Conservation (phyloP, 1,140 invertebrate genomes). For the Orchesella cincta region DNA sequence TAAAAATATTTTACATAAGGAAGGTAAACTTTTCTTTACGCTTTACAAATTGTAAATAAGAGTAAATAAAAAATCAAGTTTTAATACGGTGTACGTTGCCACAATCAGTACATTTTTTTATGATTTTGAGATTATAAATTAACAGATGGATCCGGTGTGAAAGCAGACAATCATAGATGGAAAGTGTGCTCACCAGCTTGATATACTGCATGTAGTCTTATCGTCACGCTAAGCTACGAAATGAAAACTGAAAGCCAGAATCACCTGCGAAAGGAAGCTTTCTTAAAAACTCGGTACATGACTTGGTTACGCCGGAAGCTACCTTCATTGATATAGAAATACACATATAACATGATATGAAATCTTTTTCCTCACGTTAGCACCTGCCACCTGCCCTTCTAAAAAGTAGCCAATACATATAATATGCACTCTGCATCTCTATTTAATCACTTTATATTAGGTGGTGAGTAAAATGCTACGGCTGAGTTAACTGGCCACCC, state of each 20-base stretch:
- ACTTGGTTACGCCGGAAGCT: no score
- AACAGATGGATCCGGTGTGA: neutral
- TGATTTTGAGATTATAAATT: neutral
- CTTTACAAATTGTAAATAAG: no score
- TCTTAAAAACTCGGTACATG: no score
- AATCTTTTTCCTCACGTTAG: neutral
- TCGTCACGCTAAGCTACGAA: neutral
- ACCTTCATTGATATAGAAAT: neutral
- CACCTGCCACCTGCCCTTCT: neutral
- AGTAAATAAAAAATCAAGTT: neutral
- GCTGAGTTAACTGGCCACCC: conserved; percentile 6
- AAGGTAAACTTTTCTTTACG: no score
- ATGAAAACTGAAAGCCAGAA: neutral
- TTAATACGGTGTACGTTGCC: neutral
- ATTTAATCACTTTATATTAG: neutral
- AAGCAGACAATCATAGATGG: no score
- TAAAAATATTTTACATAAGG: no score
- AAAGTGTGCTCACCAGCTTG: no score
- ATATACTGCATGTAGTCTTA: no score
- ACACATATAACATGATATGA: neutral
- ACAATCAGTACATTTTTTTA: neutral
- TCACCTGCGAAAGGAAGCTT: no score
- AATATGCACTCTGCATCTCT: no score
- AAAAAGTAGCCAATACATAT: neutral
- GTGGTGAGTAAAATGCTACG: conserved; percentile 1